Evolutionary conservation across 2,888 invertebrate species (phyloP).

Genomic region (Cosmorhoe ocellata): DNA sequence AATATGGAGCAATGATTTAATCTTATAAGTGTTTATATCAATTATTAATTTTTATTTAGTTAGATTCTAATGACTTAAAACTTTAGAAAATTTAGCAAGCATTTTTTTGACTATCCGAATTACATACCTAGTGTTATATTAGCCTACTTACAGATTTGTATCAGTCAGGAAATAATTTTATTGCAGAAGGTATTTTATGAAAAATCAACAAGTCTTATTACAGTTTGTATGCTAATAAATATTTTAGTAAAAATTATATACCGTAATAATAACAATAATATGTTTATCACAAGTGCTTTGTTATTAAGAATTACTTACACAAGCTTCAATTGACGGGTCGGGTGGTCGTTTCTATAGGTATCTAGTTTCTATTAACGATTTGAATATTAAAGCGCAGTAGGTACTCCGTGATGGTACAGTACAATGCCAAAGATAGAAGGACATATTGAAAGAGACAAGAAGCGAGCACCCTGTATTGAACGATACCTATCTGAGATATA

Average conservation of each 20-base stretch:
- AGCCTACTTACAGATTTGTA: background rate
- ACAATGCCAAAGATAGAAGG: too few relatives aligned
- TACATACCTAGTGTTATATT: too few relatives aligned
- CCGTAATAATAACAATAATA: conserved; percentile 7
- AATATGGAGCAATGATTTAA: conserved; percentile 10
- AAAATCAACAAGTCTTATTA: too few relatives aligned
- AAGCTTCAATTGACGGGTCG: conserved; percentile 17
- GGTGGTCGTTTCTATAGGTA: conserved; percentile 4
- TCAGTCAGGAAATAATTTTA: conserved; percentile 9
- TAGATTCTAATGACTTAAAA: too few relatives aligned
- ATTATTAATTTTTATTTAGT: too few relatives aligned
- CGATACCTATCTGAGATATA: background rate
- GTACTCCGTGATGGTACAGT: too few relatives aligned
- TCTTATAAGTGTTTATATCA: background rate
- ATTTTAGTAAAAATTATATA: conserved; percentile 8
- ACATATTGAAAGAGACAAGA: background rate
- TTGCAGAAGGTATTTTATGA: too few relatives aligned
- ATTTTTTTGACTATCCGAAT: too few relatives aligned
- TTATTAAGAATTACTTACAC: conserved; percentile 9
- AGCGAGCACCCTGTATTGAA: conserved; percentile 6
- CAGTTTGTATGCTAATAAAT: conserved; percentile 2
- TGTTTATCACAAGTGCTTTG: conserved; percentile 21
- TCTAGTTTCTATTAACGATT: background rate
- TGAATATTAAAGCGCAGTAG: background rate
- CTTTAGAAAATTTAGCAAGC: too few relatives aligned